Percentiles rank a stretch among this genome's conserved stretches.
Conservation (phyloP, 2,888 invertebrate genomes). For the Anthoptus insignis region DNA sequence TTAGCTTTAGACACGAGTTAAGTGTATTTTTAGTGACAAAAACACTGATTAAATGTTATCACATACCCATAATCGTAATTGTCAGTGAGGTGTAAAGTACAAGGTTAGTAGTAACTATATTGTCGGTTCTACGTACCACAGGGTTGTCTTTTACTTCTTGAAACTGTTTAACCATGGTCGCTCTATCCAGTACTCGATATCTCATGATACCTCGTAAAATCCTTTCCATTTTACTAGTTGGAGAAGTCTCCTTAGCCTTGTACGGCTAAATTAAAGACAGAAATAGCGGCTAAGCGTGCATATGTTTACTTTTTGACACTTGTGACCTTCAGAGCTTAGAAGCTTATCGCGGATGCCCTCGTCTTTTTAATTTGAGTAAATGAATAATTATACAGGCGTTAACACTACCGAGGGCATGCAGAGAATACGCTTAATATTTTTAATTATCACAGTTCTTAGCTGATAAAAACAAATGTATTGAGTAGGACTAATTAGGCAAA, state of each 20-base stretch:
- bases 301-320: constrained; percentile 66
- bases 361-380: constrained; percentile 13
- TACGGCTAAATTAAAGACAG: constrained; percentile 33
- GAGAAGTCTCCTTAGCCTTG: constrained; percentile 30
- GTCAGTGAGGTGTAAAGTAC: constrained; percentile 26
- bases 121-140: constrained; percentile 86
- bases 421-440: constrained; percentile 28
- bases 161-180: constrained; percentile 97
- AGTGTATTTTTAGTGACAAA: constrained; percentile 12
- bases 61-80: neutral
- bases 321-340: constrained; percentile 75
- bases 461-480: neutral
- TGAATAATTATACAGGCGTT: constrained; percentile 32
- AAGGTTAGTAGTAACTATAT: constrained; percentile 51
- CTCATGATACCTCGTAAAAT: constrained; percentile 96
- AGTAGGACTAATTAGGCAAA: neutral
- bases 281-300: constrained; percentile 38
- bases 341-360: constrained; percentile 65
- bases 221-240: constrained; percentile 89
- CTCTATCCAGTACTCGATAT: constrained; percentile 93
- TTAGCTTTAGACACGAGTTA: neutral
- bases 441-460: constrained; percentile 15
- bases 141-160: constrained; percentile 96
- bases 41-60: constrained; percentile 8
- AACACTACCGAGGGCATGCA: constrained; percentile 20